Percentiles rank a stretch among this genome's conserved stretches.
Conservation (phyloP, 2,113 vertebrate species). For the Lanius ludovicianus region DNA sequence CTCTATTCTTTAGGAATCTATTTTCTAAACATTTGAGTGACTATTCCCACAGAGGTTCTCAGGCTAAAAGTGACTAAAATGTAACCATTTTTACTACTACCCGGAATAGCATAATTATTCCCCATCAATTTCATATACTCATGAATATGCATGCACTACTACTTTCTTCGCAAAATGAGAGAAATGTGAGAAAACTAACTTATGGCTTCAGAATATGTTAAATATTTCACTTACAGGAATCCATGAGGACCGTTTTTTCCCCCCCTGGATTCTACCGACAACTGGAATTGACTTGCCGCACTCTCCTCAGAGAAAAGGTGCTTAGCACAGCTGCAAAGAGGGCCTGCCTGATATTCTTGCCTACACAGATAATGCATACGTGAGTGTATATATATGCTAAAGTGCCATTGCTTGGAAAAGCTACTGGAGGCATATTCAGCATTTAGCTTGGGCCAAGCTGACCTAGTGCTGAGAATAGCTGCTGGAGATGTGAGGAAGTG, state of each 20-base stretch:
- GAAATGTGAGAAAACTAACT: slow-evolving; percentile 16
- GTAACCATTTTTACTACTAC: slow-evolving; percentile 2
- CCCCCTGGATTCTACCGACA: accelerated
- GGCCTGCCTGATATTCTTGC: not conserved
- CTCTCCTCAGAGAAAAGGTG: not conserved
- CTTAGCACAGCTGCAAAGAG: not conserved
- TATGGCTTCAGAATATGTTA: slow-evolving; percentile 28
- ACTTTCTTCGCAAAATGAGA: not conserved
- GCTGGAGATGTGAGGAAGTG: not conserved
- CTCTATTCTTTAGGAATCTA: not conserved
- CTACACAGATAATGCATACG: accelerated
- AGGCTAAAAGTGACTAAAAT: slow-evolving; percentile 15
- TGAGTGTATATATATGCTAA: not conserved
- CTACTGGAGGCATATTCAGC: not conserved
- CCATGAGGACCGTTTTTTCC: not conserved
- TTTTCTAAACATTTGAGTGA: not conserved
- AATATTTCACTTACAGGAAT: slow-evolving; percentile 21
- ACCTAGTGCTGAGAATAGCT: not conserved
- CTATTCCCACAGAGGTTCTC: not conserved
- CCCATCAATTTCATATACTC: slow-evolving; percentile 20
- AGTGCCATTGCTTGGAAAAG: not conserved
- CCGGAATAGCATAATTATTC: not conserved
- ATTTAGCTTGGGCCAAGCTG: not conserved
- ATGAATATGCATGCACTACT: slow-evolving; percentile 4
- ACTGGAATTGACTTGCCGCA: not conserved